phyloP scores from a whole-genome alignment of 2,888 invertebrate species.

The Nomada goodeniana region DNA sequence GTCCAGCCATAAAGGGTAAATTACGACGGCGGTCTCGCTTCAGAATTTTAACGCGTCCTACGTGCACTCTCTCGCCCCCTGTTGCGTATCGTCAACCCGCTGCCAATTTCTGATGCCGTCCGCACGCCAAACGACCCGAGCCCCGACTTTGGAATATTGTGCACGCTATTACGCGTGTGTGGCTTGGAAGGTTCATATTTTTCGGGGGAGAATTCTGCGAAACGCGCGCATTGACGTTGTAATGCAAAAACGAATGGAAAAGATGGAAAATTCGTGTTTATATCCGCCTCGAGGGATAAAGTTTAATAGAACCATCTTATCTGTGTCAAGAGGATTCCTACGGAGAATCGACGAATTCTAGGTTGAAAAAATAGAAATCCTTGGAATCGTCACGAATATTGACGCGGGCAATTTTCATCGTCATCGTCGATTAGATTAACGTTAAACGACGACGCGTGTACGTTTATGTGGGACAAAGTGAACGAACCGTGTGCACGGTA shows the following conservation, averaged over 20 bases:
- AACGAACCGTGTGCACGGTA: not conserved
- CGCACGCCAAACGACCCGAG: conserved; percentile 52
- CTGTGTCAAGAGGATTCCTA: too few relatives aligned
- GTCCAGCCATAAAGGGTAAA: conserved; percentile 79
- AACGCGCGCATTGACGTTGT: too few relatives aligned
- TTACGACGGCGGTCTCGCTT: conserved; percentile 78
- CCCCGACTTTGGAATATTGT: not conserved
- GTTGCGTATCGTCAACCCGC: conserved; percentile 40
- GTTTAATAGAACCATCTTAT: too few relatives aligned
- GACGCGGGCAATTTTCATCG: conserved; percentile 16
- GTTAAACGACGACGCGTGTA: conserved; percentile 6
- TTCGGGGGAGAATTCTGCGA: too few relatives aligned
- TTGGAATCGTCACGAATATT: not conserved
- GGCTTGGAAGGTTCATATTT: too few relatives aligned
- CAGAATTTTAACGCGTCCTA: conserved; percentile 73
- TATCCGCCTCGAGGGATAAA: too few relatives aligned
- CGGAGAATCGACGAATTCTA: too few relatives aligned
- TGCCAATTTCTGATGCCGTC: conserved; percentile 41
- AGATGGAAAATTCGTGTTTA: too few relatives aligned
- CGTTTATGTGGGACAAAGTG: conserved; percentile 21
- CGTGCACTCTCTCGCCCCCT: not conserved
- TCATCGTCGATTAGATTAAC: not conserved
- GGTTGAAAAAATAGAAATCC: not conserved
- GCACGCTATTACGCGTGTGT: not conserved
- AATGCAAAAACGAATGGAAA: too few relatives aligned